Evolutionary conservation across 2,888 invertebrate genomes (phyloP).

Genomic region (Girardia tigrina): DNA sequence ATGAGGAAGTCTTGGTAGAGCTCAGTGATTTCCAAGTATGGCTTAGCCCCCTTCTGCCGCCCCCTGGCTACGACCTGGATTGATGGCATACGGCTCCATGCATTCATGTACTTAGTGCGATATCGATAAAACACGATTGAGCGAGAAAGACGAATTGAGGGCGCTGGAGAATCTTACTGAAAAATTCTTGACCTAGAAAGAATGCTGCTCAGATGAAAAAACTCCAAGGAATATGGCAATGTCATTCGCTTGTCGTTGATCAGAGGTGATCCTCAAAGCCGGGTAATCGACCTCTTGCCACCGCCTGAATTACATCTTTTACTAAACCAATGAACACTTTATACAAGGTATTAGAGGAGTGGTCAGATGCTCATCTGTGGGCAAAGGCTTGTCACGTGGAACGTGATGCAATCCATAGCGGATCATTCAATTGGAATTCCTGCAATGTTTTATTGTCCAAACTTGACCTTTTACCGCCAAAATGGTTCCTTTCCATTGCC

Average conservation of each 20-base stretch:
- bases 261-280: constrained; percentile 3
- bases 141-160: constrained; percentile 30
- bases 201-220: constrained; percentile 29
- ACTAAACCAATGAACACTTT: constrained; percentile 26
- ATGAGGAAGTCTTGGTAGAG: no score
- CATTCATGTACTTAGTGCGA: constrained; percentile 33
- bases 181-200: constrained; percentile 34
- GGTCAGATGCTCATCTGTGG: constrained; percentile 30
- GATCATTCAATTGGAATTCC: constrained; percentile 31
- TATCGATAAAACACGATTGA: constrained; percentile 31
- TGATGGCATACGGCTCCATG: no score
- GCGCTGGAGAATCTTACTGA: constrained; percentile 33
- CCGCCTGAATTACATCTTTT: constrained; percentile 33
- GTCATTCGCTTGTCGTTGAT: constrained; percentile 26
- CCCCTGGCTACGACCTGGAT: no score
- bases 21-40: no score
- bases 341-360: constrained; percentile 28
- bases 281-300: constrained; percentile 30
- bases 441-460: constrained; percentile 19
- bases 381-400: constrained; percentile 34
- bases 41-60: no score
- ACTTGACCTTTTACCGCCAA: constrained; percentile 27
- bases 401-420: constrained; percentile 30
- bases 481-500: constrained; percentile 33
- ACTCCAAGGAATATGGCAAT: constrained; percentile 28